phyloP scores from a whole-genome alignment of 1,140 invertebrate genomes.

The Zaprionus camerounensis region DNA sequence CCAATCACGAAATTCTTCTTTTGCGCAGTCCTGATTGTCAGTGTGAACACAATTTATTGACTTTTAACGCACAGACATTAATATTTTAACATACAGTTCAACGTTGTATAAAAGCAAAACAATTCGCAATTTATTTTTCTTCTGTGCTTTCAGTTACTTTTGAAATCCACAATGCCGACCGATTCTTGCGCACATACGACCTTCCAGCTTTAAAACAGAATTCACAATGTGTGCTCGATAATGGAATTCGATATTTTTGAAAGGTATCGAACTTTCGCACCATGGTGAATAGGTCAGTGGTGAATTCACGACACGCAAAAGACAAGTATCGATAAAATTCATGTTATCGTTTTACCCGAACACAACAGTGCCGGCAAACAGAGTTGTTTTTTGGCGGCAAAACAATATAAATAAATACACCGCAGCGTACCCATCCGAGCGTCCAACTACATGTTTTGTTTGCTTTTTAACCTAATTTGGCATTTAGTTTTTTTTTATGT shows the following conservation, averaged over 20 bases:
- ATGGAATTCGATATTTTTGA: slow-evolving; percentile 33
- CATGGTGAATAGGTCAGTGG: slow-evolving; percentile 22
- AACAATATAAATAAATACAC: neutral
- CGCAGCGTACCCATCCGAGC: neutral
- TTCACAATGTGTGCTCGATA: slow-evolving; percentile 49
- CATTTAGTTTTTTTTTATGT: neutral
- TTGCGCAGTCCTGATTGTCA: slow-evolving; percentile 54
- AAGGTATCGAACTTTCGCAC: slow-evolving; percentile 19
- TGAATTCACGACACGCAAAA: slow-evolving; percentile 12
- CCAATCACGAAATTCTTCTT: slow-evolving; percentile 62
- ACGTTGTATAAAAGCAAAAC: slow-evolving; percentile 28
- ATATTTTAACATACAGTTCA: slow-evolving; percentile 47
- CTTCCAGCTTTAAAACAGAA: slow-evolving; percentile 59
- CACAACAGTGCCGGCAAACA: neutral
- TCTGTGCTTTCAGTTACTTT: slow-evolving; percentile 53
- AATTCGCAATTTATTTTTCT: slow-evolving; percentile 34
- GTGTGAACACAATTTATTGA: slow-evolving; percentile 48
- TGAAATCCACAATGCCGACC: slow-evolving; percentile 55
- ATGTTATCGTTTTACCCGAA: slow-evolving; percentile 20
- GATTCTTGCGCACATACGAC: slow-evolving; percentile 59
- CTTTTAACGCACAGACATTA: slow-evolving; percentile 45
- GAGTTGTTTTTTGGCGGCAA: slow-evolving; percentile 4
- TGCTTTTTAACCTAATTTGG: neutral
- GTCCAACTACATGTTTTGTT: neutral
- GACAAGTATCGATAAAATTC: slow-evolving; percentile 31